phyloP scores from a whole-genome alignment of 2,888 invertebrate genomes.

The Ichneumon xanthorius region DNA sequence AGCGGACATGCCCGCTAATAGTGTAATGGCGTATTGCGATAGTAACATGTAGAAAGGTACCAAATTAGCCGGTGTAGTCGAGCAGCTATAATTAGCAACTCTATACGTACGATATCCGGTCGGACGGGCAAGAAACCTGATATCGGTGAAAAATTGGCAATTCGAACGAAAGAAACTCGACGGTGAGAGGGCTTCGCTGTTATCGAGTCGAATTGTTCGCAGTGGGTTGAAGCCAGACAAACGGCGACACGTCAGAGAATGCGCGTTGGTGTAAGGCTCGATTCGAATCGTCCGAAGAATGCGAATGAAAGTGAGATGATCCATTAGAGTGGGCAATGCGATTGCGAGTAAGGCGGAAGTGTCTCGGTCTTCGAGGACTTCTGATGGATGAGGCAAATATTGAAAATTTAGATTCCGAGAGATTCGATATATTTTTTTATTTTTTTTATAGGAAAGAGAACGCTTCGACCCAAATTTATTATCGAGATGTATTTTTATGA shows the following conservation, averaged over 20 bases:
- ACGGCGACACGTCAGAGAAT: not conserved
- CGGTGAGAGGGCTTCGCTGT: not conserved
- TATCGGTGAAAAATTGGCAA: constrained; percentile 35
- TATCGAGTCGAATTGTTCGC: not conserved
- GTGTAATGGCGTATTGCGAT: constrained; percentile 42
- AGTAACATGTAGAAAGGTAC: constrained; percentile 52
- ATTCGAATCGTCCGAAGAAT: not conserved
- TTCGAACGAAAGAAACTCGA: constrained; percentile 31
- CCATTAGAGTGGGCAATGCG: not conserved
- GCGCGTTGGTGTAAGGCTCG: not conserved
- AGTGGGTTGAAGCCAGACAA: not conserved
- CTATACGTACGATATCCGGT: constrained; percentile 47
- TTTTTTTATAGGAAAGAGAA: too few species aligned
- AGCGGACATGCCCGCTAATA: constrained; percentile 34
- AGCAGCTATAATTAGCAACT: constrained; percentile 55
- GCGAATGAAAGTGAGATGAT: constrained; percentile 29
- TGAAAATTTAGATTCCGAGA: not conserved
- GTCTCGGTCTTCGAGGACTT: not conserved
- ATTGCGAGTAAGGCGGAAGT: not conserved
- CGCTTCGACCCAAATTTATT: too few species aligned
- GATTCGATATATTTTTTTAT: not conserved
- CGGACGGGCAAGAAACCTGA: constrained; percentile 41
- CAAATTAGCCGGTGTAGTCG: constrained; percentile 61
- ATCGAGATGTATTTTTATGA: too few species aligned
- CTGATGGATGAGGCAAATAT: not conserved